A percentile compares a stretch with the other conserved stretches of the same genome.
Evolutionary conservation across 2,888 invertebrate species (phyloP).

Genomic region (Monoplex corrugatus): DNA sequence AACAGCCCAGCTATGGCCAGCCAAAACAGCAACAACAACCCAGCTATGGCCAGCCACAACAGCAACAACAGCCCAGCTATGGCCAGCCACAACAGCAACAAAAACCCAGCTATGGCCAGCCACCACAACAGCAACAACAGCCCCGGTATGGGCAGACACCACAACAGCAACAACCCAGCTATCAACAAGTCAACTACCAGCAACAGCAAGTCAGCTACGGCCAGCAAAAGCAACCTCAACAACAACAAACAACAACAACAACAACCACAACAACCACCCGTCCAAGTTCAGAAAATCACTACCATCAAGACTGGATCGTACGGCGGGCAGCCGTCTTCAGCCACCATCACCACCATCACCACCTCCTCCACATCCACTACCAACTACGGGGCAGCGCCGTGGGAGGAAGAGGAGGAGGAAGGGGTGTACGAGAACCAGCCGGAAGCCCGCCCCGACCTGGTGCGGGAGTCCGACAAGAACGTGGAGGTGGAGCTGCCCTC

Average conservation of each 20-base stretch:
- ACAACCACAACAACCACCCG: neutral
- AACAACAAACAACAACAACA: neutral
- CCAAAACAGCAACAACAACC: slow-evolving; percentile 1
- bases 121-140: neutral
- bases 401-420: slow-evolving; percentile 58
- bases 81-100: neutral
- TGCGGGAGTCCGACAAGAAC: slow-evolving; percentile 80
- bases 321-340: neutral
- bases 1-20: neutral
- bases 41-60: neutral
- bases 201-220: neutral
- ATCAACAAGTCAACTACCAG: neutral
- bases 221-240: slow-evolving; percentile 3
- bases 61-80: neutral
- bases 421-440: slow-evolving; percentile 62
- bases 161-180: too few relatives aligned
- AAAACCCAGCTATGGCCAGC: neutral
- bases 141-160: too few relatives aligned
- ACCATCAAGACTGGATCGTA: neutral
- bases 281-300: neutral
- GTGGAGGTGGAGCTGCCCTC: slow-evolving; percentile 75
- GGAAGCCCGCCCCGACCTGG: slow-evolving; percentile 65
- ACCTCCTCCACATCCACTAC: neutral
- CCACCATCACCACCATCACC: neutral
- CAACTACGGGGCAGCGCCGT: slow-evolving; percentile 28